Base-by-base conservation (phyloP, 2,797 vertebrate genomes). In the Sparus aurata region DNA sequence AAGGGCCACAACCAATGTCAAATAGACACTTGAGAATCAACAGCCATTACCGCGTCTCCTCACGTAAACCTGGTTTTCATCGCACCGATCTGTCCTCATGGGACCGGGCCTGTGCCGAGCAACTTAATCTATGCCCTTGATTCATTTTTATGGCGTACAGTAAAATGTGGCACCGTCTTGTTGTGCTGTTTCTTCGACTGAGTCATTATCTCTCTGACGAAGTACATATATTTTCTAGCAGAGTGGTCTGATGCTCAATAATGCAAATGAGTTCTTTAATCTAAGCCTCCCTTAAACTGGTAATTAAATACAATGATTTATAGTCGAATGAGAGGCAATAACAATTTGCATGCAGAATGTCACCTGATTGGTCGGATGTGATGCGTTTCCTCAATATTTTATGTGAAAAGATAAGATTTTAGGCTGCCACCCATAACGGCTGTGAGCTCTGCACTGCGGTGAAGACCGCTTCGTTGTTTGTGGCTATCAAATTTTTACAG, bases 1-100 rank as follows among this genome's bases (percentile, higher is more conserved):
- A 85, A 88, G 80, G 82, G 84, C 88, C 70, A 76, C 84, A 87
- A 69, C 83, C 90, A 89, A 90, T 90, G 87, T 93, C 90, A 91
- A 94, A 92, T 49, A 90, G 80, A 84, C 86, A 90, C 88, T 93
- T 89, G 81, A 91, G 88, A 90, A 90, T 87, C 86, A 84, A 84
- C 84, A 80, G 67, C 83, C 69, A 90, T 90, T 88, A 77, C 17
- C 3, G n/a, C 16, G 59, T 89, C 78, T 88, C 83, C 73, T 91
- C 82, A 89, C 66, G 71, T 79, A 85, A 88, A 76, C 45, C 52
- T 62, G 63, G 79, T 79, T 83, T 82, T 77, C 84, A 77, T 82
- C 68, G 82, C 77, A 47, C 54, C 55, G 55, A 74, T 80, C 77
- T 79, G 55, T 86, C 65, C 64, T 83, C 73, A 55, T 15, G 50